Evolutionary conservation across 2,113 vertebrate species (phyloP).

Genomic region (Charadrius vociferus): DNA sequence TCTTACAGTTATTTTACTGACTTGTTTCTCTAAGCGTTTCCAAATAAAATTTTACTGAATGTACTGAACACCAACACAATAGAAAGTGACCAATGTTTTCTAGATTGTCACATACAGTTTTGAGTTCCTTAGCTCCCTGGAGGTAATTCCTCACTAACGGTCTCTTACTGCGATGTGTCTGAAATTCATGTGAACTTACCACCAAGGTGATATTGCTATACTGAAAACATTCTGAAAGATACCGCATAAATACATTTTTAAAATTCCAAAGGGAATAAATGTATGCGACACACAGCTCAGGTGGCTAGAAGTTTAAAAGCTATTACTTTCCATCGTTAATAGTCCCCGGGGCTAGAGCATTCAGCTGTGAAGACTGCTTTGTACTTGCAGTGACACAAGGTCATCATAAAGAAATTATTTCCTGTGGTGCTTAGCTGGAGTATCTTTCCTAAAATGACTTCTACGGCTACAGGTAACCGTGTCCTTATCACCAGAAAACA

Average conservation of each 20-base stretch:
- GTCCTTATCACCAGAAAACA: background rate
- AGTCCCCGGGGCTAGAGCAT: constrained; percentile 21
- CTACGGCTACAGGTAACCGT: background rate
- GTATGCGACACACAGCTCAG: background rate
- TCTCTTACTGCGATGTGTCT: background rate
- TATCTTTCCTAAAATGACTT: background rate
- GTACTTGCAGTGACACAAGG: constrained; percentile 33
- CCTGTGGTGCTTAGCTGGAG: background rate
- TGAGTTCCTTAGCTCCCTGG: background rate
- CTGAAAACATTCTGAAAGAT: background rate
- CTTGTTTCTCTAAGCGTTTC: background rate
- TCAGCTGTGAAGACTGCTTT: constrained; percentile 52
- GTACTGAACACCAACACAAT: background rate
- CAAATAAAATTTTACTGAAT: background rate
- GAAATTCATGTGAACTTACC: background rate
- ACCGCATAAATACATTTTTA: background rate
- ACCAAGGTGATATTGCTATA: background rate
- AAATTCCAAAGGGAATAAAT: background rate
- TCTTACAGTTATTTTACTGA: background rate
- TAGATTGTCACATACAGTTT: background rate
- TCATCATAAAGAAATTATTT: constrained; percentile 55
- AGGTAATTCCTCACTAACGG: background rate
- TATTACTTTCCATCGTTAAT: constrained; percentile 55
- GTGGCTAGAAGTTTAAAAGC: constrained; percentile 39
- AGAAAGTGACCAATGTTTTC: background rate